Conservation (phyloP, 2,888 invertebrate species). For the Chymomyza fuscimana region DNA sequence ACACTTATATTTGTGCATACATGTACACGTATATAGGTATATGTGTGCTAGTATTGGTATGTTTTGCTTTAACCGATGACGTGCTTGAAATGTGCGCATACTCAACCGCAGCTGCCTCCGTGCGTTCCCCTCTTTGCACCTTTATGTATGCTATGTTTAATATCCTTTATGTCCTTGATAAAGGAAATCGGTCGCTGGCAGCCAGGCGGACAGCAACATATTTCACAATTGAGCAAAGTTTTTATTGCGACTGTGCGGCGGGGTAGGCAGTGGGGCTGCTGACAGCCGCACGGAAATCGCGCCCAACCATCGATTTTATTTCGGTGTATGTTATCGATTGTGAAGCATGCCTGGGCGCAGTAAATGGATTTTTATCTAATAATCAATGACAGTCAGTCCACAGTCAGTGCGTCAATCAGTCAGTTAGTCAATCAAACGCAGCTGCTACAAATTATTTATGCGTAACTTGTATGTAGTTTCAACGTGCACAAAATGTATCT, state of each 20-base stretch:
- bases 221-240: constrained; percentile 29
- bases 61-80: constrained; percentile 54
- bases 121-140: constrained; percentile 2
- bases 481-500: constrained; percentile 34
- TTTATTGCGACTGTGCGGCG: not conserved
- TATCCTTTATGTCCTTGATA: constrained; percentile 57
- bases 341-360: constrained; percentile 3
- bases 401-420: not conserved
- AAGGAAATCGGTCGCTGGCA: constrained; percentile 28
- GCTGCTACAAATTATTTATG: constrained; percentile 48
- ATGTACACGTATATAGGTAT: not conserved
- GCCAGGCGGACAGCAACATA: constrained; percentile 28
- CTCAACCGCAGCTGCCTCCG: constrained; percentile 31
- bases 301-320: constrained; percentile 35
- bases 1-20: constrained; percentile 14
- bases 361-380: not conserved
- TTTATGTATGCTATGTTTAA: constrained; percentile 46
- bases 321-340: constrained; percentile 15
- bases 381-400: not conserved
- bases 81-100: constrained; percentile 58
- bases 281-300: not conserved
- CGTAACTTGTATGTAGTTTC: constrained; percentile 48
- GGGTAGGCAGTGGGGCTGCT: no score
- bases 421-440: constrained; percentile 38
- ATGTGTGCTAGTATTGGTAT: constrained; percentile 17